Conservation (phyloP, 2,888 invertebrate genomes). For the Mimumesa dahlbomi region DNA sequence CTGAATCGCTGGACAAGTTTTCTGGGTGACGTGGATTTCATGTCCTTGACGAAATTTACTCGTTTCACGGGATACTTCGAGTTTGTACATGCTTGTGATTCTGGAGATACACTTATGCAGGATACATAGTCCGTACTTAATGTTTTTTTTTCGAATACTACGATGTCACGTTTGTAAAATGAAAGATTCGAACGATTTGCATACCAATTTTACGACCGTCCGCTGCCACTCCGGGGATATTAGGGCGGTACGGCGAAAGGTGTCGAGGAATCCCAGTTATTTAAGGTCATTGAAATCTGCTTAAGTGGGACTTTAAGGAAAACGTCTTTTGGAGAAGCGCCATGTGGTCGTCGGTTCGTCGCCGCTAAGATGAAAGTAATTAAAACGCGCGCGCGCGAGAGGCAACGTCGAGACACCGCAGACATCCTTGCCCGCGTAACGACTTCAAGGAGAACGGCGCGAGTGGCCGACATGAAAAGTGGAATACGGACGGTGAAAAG, state of each 20-base stretch:
- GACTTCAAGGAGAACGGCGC: constrained; percentile 56
- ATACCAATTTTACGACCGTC: constrained; percentile 39
- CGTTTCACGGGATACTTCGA: too few species aligned
- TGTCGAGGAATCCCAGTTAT: constrained; percentile 51
- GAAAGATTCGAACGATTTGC: constrained; percentile 18
- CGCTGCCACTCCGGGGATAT: neutral
- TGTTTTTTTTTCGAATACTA: too few species aligned
- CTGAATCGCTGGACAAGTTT: too few species aligned
- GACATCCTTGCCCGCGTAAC: constrained; percentile 49
- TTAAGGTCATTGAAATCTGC: constrained; percentile 43
- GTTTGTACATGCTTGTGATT: too few species aligned
- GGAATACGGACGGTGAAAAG: constrained; percentile 52
- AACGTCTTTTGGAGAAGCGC: constrained; percentile 19
- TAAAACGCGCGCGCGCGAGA: constrained; percentile 55
- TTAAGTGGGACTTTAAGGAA: constrained; percentile 34
- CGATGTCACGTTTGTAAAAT: neutral
- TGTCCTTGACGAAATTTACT: too few species aligned
- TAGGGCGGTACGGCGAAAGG: constrained; percentile 28
- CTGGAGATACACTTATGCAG: too few species aligned
- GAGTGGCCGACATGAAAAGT: constrained; percentile 50
- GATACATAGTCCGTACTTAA: too few species aligned
- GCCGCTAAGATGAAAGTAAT: constrained; percentile 52
- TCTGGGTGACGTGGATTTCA: too few species aligned
- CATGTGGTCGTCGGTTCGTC: constrained; percentile 36
- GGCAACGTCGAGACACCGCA: constrained; percentile 24